Conservation (phyloP, 2,797 vertebrate species). For the Paguma larvata region DNA sequence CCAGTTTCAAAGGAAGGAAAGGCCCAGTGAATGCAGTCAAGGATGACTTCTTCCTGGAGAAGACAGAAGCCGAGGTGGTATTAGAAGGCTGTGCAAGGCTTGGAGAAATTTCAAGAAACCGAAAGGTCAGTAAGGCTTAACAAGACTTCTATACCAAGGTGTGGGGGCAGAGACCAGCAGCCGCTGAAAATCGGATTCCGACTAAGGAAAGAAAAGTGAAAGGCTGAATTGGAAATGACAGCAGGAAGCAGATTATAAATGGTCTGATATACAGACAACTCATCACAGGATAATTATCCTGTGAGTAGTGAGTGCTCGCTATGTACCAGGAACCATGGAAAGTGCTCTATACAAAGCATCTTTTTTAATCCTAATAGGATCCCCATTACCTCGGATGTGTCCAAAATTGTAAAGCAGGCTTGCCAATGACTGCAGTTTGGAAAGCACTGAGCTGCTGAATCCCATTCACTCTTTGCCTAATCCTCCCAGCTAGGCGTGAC, state of each 20-base stretch:
- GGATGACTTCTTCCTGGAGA: background rate
- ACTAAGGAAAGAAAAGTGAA: background rate
- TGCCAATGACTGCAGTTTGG: background rate
- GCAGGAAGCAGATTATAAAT: background rate
- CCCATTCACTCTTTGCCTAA: background rate
- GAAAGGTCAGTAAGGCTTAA: background rate
- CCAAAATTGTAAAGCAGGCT: background rate
- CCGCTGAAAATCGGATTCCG: background rate
- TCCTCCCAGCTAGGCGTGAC: background rate
- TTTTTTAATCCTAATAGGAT: background rate
- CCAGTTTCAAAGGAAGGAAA: background rate
- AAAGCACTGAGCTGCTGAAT: background rate
- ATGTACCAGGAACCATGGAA: background rate
- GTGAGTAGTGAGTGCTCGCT: background rate
- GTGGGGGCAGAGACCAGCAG: background rate
- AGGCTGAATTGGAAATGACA: background rate
- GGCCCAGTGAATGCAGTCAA: background rate
- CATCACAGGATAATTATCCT: background rate
- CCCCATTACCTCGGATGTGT: background rate
- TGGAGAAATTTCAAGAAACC: background rate
- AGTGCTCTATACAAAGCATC: background rate
- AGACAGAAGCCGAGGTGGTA: background rate
- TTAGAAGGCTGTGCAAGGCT: background rate
- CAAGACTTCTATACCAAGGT: background rate
- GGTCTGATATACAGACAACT: background rate